Conservation (phyloP, 2,113 vertebrate genomes). For the Abramis brama region DNA sequence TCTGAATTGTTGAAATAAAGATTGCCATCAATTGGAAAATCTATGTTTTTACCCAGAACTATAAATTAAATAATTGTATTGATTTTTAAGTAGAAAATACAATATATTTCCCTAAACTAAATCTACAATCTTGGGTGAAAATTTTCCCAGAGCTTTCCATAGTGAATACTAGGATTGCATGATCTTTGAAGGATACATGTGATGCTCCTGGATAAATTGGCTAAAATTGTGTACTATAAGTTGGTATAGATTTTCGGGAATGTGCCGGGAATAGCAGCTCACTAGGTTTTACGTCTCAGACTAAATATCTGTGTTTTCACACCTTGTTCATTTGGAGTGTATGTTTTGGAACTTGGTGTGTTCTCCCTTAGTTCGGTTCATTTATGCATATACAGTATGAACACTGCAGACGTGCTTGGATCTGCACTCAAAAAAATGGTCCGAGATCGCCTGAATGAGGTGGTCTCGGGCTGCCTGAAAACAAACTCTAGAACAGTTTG, state of each 20-base stretch:
- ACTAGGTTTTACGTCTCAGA: not conserved
- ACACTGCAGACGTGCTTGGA: no score
- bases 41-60: not conserved
- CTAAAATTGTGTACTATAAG: not conserved
- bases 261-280: not conserved
- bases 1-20: not conserved
- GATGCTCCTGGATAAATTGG: not conserved
- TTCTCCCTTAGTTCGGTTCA: no score
- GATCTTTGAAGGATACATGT: not conserved
- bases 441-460: no score
- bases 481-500: no score
- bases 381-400: no score
- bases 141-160: not conserved
- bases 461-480: no score
- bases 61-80: not conserved
- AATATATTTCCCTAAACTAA: not conserved
- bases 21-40: not conserved
- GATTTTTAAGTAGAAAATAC: slow-evolving; percentile 9
- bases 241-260: not conserved
- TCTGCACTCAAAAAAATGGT: no score
- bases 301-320: not conserved
- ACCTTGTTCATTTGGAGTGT: no score
- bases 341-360: no score
- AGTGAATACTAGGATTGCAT: not conserved
- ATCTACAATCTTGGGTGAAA: not conserved